Conservation (phyloP, 2,113 vertebrate species). For the Xenotilapia leptura region DNA sequence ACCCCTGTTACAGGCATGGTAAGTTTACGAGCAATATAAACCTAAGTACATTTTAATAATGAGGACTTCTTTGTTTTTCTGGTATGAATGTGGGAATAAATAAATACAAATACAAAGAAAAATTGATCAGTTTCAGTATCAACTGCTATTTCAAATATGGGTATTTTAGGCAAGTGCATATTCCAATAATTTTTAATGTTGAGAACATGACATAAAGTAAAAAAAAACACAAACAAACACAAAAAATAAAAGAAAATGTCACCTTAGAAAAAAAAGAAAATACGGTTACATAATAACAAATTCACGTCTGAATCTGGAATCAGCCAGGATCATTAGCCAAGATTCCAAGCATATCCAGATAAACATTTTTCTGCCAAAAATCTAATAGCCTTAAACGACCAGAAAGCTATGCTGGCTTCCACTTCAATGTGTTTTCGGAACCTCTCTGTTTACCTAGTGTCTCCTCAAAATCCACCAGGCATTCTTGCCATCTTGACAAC, state of each 20-base stretch:
- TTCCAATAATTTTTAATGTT: neutral
- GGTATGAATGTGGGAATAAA: neutral
- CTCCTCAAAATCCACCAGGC: conserved; percentile 19
- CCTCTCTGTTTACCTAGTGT: neutral
- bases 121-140: neutral
- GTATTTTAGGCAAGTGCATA: neutral
- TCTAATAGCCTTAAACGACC: neutral
- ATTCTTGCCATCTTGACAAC: conserved; percentile 26
- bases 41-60: neutral
- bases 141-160: neutral
- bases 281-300: neutral
- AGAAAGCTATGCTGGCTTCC: neutral
- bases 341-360: neutral
- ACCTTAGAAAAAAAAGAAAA: neutral
- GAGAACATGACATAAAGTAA: neutral
- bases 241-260: neutral
- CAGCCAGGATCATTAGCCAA: neutral
- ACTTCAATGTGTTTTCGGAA: neutral
- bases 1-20: neutral
- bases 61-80: neutral
- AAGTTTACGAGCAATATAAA: neutral
- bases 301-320: neutral
- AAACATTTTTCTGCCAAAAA: neutral
- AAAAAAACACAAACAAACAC: neutral
- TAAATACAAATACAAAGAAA: neutral